Base-by-base conservation (phyloP, 2,888 invertebrate species). In the Glyphotaelius pellucidus region DNA sequence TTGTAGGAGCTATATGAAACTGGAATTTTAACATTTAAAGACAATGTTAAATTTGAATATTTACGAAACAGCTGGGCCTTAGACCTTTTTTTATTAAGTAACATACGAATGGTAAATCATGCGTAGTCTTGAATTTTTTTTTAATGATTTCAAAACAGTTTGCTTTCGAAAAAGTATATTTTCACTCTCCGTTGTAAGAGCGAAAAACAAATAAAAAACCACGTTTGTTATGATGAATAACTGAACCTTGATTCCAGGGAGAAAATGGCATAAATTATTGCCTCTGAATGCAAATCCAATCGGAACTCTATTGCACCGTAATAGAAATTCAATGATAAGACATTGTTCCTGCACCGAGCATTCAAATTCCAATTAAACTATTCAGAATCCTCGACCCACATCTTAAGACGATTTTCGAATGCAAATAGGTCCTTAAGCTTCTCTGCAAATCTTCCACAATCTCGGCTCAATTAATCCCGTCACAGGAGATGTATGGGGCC, bases 321-420 rank as follows among this genome's bases (percentile, higher is more conserved):
- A 79, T 89, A 89, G 88, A 89, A 89, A 89, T 89, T 89, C 88
- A 89, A 89, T 89, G 35, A 79, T 79, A 42, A 84, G 84, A 52
- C 87, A 83, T 83, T 35, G 83, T 83, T 47, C 85, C 47, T 5
- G 86, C 38, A 9, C 19, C 19, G 52, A 87, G 90, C 90, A 89
- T 92, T 91, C 89, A 92, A 86, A 89, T 92, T 80, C 32, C 91
- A 90, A 92, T 92, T 91, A 90, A 91, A 90, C 90, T 86, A 90
- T 91, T 91, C 90, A 90, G 83, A 30, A 38, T 42, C 90, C 32
- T 87, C 89, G 91, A 90, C 91, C 91, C 90, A 90, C 79, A 90
- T 90, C 80, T 89, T 89, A 80, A 92, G 87, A 91, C 85, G 89
- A 89, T 91, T 92, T 87, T 89, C 83, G 67, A 84, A 92, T 93